A percentile compares a stretch with the other conserved stretches of the same genome.
Evolutionary conservation across 23 tunicate genomes (phyloP).

Genomic region (Ascidia mentula): DNA sequence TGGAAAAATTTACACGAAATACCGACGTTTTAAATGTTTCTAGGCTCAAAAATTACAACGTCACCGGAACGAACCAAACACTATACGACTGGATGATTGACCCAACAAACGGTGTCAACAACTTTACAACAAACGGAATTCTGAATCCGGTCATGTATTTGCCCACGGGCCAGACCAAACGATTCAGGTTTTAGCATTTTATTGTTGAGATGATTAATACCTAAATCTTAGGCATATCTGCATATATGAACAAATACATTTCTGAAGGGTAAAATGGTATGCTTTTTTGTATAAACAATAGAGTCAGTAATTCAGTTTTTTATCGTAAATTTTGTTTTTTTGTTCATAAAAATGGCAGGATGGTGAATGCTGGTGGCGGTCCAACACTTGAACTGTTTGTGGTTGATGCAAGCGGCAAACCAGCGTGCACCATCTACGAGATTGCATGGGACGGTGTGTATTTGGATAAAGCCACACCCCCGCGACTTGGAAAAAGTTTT

Average conservation of each 20-base stretch:
- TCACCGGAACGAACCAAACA: conserved; percentile 1
- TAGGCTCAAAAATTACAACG: background rate
- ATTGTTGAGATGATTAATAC: too few species aligned
- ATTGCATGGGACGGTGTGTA: conserved; percentile 68
- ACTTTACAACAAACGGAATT: conserved; percentile 73
- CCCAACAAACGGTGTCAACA: conserved; percentile 20
- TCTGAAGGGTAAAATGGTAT: too few species aligned
- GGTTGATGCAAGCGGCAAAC: background rate
- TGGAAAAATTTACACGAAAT: background rate
- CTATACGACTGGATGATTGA: conserved; percentile 33
- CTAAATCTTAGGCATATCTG: too few species aligned
- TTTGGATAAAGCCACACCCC: conserved; percentile 22
- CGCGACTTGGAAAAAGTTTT: conserved; percentile 37
- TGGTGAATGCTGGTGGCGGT: conserved; percentile 85
- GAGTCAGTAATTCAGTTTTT: too few species aligned
- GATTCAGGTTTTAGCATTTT: too few species aligned
- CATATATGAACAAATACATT: too few species aligned
- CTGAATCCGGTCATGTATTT: conserved; percentile 30
- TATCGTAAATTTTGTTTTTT: too few species aligned
- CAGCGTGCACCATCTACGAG: conserved; percentile 36
- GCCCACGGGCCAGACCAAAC: conserved; percentile 50
- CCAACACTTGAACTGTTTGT: conserved; percentile 34
- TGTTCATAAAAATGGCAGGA: too few species aligned
- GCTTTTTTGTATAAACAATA: too few species aligned
- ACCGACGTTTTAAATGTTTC: background rate